Percentiles rank a stretch among this genome's conserved stretches.
These are phyloP conservation scores for Gandaritis pyraliata DNA, from an alignment of 2,888 invertebrate genomes.

Conservation along the genomic window DNA sequence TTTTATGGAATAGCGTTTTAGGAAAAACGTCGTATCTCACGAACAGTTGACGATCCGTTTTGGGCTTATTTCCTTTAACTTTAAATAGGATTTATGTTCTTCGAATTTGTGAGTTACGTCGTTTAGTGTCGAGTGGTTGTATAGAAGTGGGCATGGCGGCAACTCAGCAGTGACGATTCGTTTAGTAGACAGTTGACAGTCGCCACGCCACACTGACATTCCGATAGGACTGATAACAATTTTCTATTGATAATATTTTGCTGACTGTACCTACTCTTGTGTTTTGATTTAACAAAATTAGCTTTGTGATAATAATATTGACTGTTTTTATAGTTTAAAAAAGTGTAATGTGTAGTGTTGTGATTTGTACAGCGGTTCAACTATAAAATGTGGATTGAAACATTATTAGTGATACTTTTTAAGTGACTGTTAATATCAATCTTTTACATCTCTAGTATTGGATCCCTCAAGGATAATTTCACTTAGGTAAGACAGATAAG, in stretches of 20 bases:
- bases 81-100: constrained; percentile 44
- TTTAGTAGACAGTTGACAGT: constrained; percentile 85
- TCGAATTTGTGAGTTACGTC: constrained; percentile 41
- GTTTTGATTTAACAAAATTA: constrained; percentile 47
- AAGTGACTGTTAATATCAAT: constrained; percentile 17
- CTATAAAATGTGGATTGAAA: constrained; percentile 33
- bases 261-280: constrained; percentile 66
- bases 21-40: constrained; percentile 46
- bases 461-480: constrained; percentile 21
- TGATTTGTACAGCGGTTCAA: constrained; percentile 39
- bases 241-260: constrained; percentile 75
- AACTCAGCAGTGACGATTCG: constrained; percentile 80
- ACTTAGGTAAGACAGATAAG: constrained; percentile 19
- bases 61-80: constrained; percentile 30
- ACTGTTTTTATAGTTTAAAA: constrained; percentile 5
- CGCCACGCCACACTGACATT: constrained; percentile 84
- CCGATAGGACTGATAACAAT: constrained; percentile 81
- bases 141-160: constrained; percentile 82
- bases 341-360: constrained; percentile 62
- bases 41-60: constrained; percentile 25
- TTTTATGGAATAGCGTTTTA: constrained; percentile 52
- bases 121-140: constrained; percentile 44
- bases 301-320: constrained; percentile 42
- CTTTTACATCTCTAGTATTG: constrained; percentile 8
- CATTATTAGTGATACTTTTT: constrained; percentile 32